Evolutionary conservation across 2,888 invertebrate species (phyloP).

Genomic region (Hypena proboscidalis): DNA sequence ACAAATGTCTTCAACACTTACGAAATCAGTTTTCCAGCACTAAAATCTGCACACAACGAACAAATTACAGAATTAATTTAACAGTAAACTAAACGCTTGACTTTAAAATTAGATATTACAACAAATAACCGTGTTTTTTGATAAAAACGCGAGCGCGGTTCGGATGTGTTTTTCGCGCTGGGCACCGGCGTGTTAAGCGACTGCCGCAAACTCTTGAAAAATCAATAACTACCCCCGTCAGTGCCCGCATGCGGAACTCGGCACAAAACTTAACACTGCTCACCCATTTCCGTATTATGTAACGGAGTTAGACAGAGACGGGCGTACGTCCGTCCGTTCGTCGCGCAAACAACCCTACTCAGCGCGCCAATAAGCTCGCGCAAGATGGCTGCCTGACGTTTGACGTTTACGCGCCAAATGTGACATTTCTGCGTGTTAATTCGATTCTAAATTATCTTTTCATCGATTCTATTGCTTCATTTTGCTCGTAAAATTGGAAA

Average conservation of each 20-base stretch:
- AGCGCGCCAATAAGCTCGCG: constrained; percentile 62
- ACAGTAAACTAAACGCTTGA: constrained; percentile 23
- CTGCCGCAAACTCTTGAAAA: constrained; percentile 83
- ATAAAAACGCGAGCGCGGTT: constrained; percentile 73
- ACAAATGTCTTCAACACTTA: constrained; percentile 63
- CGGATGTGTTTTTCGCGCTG: constrained; percentile 78
- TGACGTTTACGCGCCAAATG: constrained; percentile 81
- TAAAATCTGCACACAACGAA: constrained; percentile 61
- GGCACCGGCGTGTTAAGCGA: constrained; percentile 77
- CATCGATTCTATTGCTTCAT: constrained; percentile 72
- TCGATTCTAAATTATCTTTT: constrained; percentile 60
- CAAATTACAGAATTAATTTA: constrained; percentile 38
- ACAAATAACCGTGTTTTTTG: constrained; percentile 59
- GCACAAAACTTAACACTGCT: constrained; percentile 71
- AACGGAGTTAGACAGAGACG: constrained; percentile 68
- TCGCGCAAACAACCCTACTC: constrained; percentile 62
- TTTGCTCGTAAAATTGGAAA: constrained; percentile 51
- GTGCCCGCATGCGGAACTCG: constrained; percentile 80
- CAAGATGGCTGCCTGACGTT: constrained; percentile 78
- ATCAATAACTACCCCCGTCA: constrained; percentile 78
- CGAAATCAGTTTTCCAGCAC: constrained; percentile 73
- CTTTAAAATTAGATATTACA: constrained; percentile 49
- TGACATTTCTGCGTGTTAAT: constrained; percentile 72
- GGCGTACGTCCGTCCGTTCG: constrained; percentile 53
- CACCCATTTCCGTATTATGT: constrained; percentile 82